Evolutionary conservation across 2,888 invertebrate species (phyloP).

Genomic region (Eilema sororculum): DNA sequence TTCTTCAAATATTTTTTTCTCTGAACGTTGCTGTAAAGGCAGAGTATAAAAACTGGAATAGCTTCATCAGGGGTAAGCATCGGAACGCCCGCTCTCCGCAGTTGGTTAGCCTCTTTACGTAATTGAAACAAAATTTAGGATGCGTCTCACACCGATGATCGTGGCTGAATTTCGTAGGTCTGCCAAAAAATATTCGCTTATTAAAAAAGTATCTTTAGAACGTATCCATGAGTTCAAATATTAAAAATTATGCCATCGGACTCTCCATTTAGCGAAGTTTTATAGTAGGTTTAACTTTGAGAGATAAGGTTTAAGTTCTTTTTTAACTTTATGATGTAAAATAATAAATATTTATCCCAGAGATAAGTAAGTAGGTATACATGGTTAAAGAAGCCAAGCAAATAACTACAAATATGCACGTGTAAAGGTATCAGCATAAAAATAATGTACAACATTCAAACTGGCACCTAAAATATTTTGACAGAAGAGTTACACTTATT

Average conservation of each 20-base stretch:
- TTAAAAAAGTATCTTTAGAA: too few species aligned
- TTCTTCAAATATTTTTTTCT: neutral
- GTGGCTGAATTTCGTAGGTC: neutral
- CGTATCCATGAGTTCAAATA: too few species aligned
- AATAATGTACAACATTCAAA: neutral
- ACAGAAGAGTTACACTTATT: neutral
- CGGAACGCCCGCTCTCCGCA: conserved; percentile 38
- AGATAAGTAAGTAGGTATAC: too few species aligned
- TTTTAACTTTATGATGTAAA: too few species aligned
- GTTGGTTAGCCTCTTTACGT: conserved; percentile 47
- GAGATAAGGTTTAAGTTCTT: too few species aligned
- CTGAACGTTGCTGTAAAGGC: conserved; percentile 20
- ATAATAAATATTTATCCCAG: too few species aligned
- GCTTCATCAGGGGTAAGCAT: conserved; percentile 52
- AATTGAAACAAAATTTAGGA: conserved; percentile 52
- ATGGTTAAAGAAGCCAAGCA: too few species aligned
- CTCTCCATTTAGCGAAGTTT: too few species aligned
- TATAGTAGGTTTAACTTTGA: too few species aligned
- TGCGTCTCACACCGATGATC: conserved; percentile 33
- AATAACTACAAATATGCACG: too few species aligned
- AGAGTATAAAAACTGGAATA: conserved; percentile 46
- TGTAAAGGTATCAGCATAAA: neutral
- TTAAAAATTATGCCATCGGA: too few species aligned
- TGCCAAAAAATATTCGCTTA: too few species aligned
- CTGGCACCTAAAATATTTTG: neutral